Evolutionary conservation across 2,888 invertebrate genomes (phyloP), one percentile per base, ranked within the genome.

Genomic region (Mesoligia furuncula): DNA sequence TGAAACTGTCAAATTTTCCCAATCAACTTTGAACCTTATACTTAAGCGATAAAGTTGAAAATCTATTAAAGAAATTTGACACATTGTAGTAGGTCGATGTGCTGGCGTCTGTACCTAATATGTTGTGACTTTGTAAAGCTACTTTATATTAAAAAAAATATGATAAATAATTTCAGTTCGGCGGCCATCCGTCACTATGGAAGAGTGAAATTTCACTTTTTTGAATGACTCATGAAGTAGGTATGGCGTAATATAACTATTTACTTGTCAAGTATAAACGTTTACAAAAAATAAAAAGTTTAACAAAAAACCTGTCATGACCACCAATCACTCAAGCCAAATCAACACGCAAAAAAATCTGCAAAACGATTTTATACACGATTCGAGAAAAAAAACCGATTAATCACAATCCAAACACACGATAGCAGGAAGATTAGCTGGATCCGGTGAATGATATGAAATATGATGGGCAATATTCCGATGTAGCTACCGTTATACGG

Each of bases 401-500:
- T 69, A 78, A 80, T 81, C 75, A 82, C 61, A 75, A 71, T 79
- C 39, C 54, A 77, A 81, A 85, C 57, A 81, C 51, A 42, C 66
- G 79, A 78, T 85, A 85, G 39, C 70, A 61, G 66, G 69, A 57
- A 83, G 81, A 88, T 87, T 83, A 87, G 67, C 59, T 57, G 39
- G 77, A 85, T 87, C 73, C 72, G 62, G 70, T 62, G 79, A 85
- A 79, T 69, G 75, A 81, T 72, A 90, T 90, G 87, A 90, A 89
- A 88, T 89, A 91, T 89, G 82, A 85, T 77, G 82, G 85, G 89
- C 87, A 84, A 88, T 90, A 93, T 90, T 90, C 87, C 90, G 92
- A 93, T 91, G 90, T 90, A 82, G 89, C 89, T 91, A 84, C 94
- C 93, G 94, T 94, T 94, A 93, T 88, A 88, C 91, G 87, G 85